Conservation (phyloP, 2,797 vertebrate genomes). For the Pipistrellus kuhlii region DNA sequence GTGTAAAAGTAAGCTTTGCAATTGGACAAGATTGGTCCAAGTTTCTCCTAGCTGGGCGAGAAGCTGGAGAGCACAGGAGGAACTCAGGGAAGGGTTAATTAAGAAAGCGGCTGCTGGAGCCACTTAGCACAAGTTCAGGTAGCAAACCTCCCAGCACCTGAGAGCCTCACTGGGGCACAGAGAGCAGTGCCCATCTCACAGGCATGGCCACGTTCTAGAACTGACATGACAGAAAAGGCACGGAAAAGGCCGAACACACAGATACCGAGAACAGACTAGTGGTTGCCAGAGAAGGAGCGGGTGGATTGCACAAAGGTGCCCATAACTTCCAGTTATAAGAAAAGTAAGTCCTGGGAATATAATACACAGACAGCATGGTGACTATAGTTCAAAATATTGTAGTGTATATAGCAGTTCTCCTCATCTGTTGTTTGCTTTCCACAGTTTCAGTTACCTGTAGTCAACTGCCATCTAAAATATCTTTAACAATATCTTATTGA, state of each 20-base stretch:
- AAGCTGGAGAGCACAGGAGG: not conserved
- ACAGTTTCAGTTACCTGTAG: not conserved
- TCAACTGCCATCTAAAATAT: not conserved
- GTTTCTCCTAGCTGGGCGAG: slow-evolving; percentile 25
- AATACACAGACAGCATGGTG: not conserved
- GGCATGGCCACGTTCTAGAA: not conserved
- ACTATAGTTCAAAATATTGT: not conserved
- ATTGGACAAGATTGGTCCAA: not conserved
- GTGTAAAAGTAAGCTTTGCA: not conserved
- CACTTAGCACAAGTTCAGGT: not conserved
- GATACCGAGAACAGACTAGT: not conserved
- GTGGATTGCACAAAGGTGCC: not conserved
- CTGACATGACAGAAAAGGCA: not conserved
- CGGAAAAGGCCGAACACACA: not conserved
- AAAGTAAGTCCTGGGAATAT: not conserved
- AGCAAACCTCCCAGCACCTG: not conserved
- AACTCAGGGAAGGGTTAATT: not conserved
- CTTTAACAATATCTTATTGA: too few relatives aligned
- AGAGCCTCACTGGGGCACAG: not conserved
- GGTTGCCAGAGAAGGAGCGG: not conserved
- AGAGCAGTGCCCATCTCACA: not conserved
- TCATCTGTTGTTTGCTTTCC: not conserved
- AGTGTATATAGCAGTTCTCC: not conserved
- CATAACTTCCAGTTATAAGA: not conserved
- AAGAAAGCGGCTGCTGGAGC: not conserved